phyloP scores from a whole-genome alignment of 2,113 vertebrate species.

The Mionectes macconnelli region DNA sequence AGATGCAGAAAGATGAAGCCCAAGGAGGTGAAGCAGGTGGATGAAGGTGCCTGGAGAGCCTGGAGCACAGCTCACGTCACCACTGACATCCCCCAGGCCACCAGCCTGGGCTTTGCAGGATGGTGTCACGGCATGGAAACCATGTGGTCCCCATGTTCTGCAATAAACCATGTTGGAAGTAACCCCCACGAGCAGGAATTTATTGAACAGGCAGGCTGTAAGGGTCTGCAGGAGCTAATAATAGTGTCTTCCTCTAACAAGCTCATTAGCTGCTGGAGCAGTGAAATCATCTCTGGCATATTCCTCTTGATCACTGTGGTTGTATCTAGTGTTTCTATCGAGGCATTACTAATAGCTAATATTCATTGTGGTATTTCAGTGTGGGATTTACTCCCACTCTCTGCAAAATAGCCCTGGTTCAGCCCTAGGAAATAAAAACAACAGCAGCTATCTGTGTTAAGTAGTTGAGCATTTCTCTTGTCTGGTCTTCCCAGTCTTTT shows the following conservation, averaged over 20 bases:
- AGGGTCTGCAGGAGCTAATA: not conserved
- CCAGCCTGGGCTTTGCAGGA: not conserved
- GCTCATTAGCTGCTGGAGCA: constrained; percentile 8
- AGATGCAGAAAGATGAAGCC: not conserved
- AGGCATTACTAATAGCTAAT: constrained; percentile 22
- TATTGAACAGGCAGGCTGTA: not conserved
- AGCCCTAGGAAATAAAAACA: constrained; percentile 1
- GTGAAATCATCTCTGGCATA: constrained; percentile 28
- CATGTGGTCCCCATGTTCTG: not conserved
- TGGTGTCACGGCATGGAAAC: not conserved
- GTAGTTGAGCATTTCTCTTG: not conserved
- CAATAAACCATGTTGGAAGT: not conserved
- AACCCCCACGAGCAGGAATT: not conserved
- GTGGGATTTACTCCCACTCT: constrained; percentile 14
- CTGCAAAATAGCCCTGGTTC: not conserved
- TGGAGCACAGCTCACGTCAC: fast-evolving
- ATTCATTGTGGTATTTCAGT: constrained; percentile 13
- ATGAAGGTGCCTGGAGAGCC: not conserved
- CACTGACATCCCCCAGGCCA: not conserved
- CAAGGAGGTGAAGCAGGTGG: not conserved
- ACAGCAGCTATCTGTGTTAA: not conserved
- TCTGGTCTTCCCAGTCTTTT: not conserved
- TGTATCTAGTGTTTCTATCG: constrained; percentile 16
- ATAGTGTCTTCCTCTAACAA: not conserved
- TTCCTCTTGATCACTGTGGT: constrained; percentile 11